Evolutionary conservation across 2,113 vertebrate species (phyloP).

Genomic region (Elgaria multicarinata): DNA sequence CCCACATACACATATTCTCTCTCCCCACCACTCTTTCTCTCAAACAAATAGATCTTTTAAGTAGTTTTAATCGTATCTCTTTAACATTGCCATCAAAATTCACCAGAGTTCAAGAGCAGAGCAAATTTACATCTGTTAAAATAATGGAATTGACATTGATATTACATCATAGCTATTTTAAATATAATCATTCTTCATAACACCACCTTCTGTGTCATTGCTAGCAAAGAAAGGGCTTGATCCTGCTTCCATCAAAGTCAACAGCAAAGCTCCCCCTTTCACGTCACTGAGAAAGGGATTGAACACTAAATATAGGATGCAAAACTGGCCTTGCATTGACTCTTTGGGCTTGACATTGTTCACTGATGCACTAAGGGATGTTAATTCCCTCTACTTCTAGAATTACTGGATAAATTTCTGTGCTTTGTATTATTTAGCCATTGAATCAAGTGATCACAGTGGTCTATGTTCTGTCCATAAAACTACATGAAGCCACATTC

Average conservation of each 20-base stretch:
- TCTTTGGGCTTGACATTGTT: not conserved
- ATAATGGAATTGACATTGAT: constrained; percentile 79
- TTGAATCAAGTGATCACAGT: constrained; percentile 35
- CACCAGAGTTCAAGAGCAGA: constrained; percentile 78
- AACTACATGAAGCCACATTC: not conserved
- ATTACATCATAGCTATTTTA: constrained; percentile 80
- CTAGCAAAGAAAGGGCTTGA: constrained; percentile 69
- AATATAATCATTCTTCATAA: constrained; percentile 76
- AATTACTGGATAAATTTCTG: constrained; percentile 15
- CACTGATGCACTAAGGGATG: constrained; percentile 8
- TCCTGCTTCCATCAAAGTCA: constrained; percentile 58
- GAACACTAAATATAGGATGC: not conserved
- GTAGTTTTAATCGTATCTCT: constrained; percentile 80
- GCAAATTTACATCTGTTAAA: constrained; percentile 79
- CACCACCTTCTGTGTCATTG: constrained; percentile 72
- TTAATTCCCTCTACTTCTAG: constrained; percentile 42
- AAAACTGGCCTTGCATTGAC: not conserved
- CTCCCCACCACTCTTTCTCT: constrained; percentile 25
- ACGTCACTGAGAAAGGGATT: constrained; percentile 48
- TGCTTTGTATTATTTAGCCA: constrained; percentile 4
- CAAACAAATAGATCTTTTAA: constrained; percentile 75
- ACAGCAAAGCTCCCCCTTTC: constrained; percentile 47
- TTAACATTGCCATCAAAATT: constrained; percentile 80
- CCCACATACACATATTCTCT: not conserved
- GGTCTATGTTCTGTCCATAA: not conserved